Percentiles rank a stretch among this genome's conserved stretches.
Conservation (phyloP, 1,140 invertebrate genomes). For the Scaptomyza pallida region DNA sequence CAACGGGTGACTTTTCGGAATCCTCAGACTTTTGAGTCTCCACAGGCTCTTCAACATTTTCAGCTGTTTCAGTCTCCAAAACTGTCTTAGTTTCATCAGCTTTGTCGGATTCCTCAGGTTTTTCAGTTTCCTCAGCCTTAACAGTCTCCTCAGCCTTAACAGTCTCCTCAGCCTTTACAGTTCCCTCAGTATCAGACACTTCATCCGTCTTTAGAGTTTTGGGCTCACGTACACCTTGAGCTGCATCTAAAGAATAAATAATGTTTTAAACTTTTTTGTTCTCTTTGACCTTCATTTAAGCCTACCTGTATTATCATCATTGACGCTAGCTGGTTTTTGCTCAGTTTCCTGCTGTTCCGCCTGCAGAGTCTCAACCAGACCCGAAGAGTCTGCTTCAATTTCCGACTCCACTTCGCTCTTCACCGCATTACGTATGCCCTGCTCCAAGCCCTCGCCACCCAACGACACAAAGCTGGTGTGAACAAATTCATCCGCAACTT, state of each 20-base stretch:
- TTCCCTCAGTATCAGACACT: neutral
- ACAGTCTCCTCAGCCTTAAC: neutral
- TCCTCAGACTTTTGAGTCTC: neutral
- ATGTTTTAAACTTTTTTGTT: neutral
- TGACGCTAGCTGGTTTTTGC: slow-evolving; percentile 2
- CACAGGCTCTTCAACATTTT: slow-evolving; percentile 1
- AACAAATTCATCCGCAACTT: slow-evolving; percentile 38
- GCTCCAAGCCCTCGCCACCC: slow-evolving; percentile 52
- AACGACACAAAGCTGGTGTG: slow-evolving; percentile 47
- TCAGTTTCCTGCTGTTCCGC: slow-evolving; percentile 14
- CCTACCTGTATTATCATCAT: slow-evolving; percentile 39
- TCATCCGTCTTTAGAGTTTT: slow-evolving; percentile 45
- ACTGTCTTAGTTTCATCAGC: neutral
- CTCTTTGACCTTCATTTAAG: neutral
- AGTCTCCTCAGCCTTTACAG: neutral
- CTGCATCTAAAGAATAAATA: slow-evolving; percentile 8
- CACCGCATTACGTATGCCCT: slow-evolving; percentile 68
- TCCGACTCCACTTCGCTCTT: slow-evolving; percentile 66
- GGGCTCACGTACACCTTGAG: slow-evolving; percentile 51
- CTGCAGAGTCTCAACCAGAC: slow-evolving; percentile 21
- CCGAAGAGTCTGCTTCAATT: slow-evolving; percentile 42
- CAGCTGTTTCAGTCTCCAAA: neutral
- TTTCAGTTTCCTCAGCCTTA: neutral
- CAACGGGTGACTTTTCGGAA: neutral
- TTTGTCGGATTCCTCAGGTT: neutral